Conservation (phyloP, 1,140 invertebrate genomes). For the Rhagoletis zephyria region DNA sequence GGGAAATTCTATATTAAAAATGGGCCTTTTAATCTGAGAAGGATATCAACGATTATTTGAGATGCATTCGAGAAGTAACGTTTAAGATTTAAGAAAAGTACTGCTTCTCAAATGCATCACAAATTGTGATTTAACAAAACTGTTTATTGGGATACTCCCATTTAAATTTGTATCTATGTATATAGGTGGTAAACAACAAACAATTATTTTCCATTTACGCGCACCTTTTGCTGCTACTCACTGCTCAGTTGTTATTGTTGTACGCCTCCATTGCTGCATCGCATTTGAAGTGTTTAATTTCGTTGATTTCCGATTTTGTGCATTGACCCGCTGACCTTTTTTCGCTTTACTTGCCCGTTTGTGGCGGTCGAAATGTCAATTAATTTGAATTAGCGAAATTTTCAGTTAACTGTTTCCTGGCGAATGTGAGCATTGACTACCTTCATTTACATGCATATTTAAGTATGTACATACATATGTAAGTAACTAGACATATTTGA, state of each 20-base stretch:
- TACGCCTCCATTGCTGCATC: neutral
- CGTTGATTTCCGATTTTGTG: neutral
- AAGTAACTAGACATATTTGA: neutral
- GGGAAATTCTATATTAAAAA: too few relatives aligned
- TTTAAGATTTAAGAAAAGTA: too few relatives aligned
- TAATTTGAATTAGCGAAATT: constrained; percentile 13
- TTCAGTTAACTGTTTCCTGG: neutral
- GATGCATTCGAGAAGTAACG: too few relatives aligned
- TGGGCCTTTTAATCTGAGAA: too few relatives aligned
- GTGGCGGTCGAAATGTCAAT: neutral
- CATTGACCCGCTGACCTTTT: neutral
- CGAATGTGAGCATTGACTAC: neutral
- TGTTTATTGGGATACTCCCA: neutral
- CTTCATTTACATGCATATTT: neutral
- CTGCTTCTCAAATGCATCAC: too few relatives aligned
- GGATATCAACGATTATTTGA: too few relatives aligned
- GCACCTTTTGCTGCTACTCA: neutral
- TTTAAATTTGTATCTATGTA: neutral
- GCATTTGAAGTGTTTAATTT: constrained; percentile 7
- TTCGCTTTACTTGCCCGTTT: neutral
- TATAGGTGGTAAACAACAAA: neutral
- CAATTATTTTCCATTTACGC: too few relatives aligned
- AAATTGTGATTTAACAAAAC: too few relatives aligned
- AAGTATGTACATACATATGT: neutral
- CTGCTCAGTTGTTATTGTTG: neutral